Percentiles rank a stretch among this genome's conserved stretches.
Conservation (phyloP, 30 jellyfish, hydroid and myxozoan genomes). For the Catostylus mosaicus region DNA sequence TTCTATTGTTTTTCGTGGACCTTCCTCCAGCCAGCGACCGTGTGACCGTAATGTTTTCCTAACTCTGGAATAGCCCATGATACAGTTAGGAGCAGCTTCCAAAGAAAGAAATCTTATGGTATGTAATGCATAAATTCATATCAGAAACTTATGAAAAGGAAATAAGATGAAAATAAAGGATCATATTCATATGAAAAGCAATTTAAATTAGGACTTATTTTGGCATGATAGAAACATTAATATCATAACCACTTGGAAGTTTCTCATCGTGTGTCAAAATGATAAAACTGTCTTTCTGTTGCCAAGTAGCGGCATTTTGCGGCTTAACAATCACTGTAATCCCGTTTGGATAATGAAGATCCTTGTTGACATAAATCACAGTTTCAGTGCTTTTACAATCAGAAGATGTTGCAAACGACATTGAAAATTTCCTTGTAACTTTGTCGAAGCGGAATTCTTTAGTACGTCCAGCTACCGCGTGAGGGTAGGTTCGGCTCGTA, state of each 20-base stretch:
- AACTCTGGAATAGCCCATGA: too few species aligned
- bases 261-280: slow-evolving; percentile 46
- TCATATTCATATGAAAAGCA: background rate
- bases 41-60: too few species aligned
- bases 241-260: slow-evolving; percentile 45
- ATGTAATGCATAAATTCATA: too few species aligned
- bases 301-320: slow-evolving; percentile 43
- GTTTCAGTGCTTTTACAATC: slow-evolving; percentile 73
- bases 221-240: slow-evolving; percentile 48
- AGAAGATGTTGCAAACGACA: slow-evolving; percentile 58
- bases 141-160: too few species aligned
- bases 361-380: slow-evolving; percentile 70
- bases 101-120: too few species aligned
- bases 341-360: slow-evolving; percentile 90
- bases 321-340: slow-evolving; percentile 55
- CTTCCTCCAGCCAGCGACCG: too few species aligned
- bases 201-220: background rate
- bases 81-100: too few species aligned
- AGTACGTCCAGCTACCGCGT: slow-evolving; percentile 95
- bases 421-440: slow-evolving; percentile 50
- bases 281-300: slow-evolving; percentile 44
- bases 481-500: slow-evolving; percentile 97
- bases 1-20: too few species aligned
- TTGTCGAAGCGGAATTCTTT: slow-evolving; percentile 62
- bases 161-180: too few species aligned